These are phyloP conservation scores for Eunapius fragilis DNA, from an alignment of 37 sponge, comb jelly and placozoan genomes.

Conservation along the genomic window DNA sequence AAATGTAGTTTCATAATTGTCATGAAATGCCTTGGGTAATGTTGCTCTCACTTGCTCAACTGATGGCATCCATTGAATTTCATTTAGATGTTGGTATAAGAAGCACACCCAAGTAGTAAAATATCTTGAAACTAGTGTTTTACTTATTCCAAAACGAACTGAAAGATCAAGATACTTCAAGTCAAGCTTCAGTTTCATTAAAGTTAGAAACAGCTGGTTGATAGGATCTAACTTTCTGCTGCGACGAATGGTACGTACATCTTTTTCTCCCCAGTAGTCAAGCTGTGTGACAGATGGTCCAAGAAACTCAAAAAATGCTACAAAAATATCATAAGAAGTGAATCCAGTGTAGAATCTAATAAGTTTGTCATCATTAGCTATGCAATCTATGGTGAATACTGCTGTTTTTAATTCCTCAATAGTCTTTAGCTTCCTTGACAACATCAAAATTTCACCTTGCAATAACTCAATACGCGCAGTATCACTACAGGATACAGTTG, in stretches of 20 bases:
- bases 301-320: constrained; percentile 53
- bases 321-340: constrained; percentile 31
- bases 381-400: constrained; percentile 3
- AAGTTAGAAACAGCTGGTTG: constrained; percentile 39
- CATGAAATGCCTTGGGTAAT: constrained; percentile 26
- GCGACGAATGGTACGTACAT: background rate
- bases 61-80: constrained; percentile 35
- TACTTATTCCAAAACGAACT: constrained; percentile 38
- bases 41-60: constrained; percentile 50
- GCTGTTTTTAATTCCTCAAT: constrained; percentile 4
- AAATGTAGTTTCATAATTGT: constrained; percentile 45
- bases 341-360: constrained; percentile 49
- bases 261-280: constrained; percentile 53
- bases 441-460: constrained; percentile 12
- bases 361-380: constrained; percentile 23
- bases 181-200: constrained; percentile 41
- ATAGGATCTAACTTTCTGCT: constrained; percentile 35
- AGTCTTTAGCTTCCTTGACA: background rate
- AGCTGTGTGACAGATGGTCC: constrained; percentile 46
- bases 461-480: constrained; percentile 33
- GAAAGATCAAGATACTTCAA: constrained; percentile 25
- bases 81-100: constrained; percentile 44
- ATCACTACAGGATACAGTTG: background rate
- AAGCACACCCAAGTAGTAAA: constrained; percentile 50
- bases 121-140: constrained; percentile 36